phyloP scores from a whole-genome alignment of 2,888 invertebrate species.

The Dynastes grantii region DNA sequence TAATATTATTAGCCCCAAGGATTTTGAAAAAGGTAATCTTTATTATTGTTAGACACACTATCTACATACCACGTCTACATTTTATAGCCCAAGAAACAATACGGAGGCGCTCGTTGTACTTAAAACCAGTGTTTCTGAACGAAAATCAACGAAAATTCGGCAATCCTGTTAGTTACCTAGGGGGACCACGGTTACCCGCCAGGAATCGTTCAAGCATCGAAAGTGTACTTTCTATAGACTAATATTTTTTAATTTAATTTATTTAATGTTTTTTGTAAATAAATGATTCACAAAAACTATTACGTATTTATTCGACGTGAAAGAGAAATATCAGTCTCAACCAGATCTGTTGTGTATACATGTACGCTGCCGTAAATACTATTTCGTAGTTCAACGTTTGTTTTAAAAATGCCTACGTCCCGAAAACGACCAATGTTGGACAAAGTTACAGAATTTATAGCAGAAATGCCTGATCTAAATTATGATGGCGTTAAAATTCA shows the following conservation, averaged over 20 bases:
- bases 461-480: too few species aligned
- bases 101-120: conserved; percentile 32
- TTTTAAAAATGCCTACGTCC: too few species aligned
- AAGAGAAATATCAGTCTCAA: too few species aligned
- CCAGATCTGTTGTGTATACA: too few species aligned
- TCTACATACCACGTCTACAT: background rate
- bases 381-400: too few species aligned
- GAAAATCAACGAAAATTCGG: conserved; percentile 74
- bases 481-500: too few species aligned
- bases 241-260: conserved; percentile 25
- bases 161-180: conserved; percentile 82
- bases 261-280: conserved; percentile 11
- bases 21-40: conserved; percentile 45
- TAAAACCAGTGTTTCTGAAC: conserved; percentile 72
- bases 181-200: conserved; percentile 74
- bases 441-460: too few species aligned
- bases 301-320: background rate
- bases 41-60: background rate
- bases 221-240: conserved; percentile 80
- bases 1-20: conserved; percentile 31
- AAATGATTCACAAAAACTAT: conserved; percentile 8
- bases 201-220: conserved; percentile 74
- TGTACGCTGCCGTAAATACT: too few species aligned
- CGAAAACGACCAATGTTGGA: too few species aligned
- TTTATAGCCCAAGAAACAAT: conserved; percentile 42